Percentiles rank a stretch among this genome's conserved stretches.
phyloP scores from a whole-genome alignment of 1,140 invertebrate species.

The Drosophila orena region DNA sequence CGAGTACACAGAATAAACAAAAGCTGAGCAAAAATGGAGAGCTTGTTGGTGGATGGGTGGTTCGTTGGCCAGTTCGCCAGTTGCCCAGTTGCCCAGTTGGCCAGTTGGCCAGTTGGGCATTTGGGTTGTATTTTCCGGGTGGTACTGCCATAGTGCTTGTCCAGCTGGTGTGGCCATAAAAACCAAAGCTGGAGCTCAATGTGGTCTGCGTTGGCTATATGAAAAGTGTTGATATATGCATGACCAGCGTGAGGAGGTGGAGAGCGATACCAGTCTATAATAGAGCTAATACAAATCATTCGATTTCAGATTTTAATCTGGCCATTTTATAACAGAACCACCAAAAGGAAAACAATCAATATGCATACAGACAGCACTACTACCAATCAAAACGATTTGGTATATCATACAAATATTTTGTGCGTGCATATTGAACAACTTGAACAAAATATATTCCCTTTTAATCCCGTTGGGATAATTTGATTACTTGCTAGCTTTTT shows the following conservation, averaged over 20 bases:
- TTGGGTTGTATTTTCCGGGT: not conserved
- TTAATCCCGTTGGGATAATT: too few species aligned
- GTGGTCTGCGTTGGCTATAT: constrained; percentile 51
- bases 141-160: constrained; percentile 35
- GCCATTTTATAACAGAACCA: constrained; percentile 18
- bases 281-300: constrained; percentile 26
- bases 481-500: too few species aligned
- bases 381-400: not conserved
- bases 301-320: constrained; percentile 16
- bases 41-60: not conserved
- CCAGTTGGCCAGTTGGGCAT: not conserved
- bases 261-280: constrained; percentile 24
- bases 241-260: constrained; percentile 5
- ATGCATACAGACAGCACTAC: too few species aligned
- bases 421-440: not conserved
- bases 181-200: constrained; percentile 68
- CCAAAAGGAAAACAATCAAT: not conserved
- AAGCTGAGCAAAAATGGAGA: constrained; percentile 28
- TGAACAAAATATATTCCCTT: too few species aligned
- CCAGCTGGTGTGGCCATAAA: constrained; percentile 76
- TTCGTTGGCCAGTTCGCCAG: not conserved
- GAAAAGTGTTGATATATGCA: constrained; percentile 74
- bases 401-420: not conserved
- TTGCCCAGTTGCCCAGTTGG: too few species aligned
- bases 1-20: constrained; percentile 74